Conservation (phyloP, 2,113 vertebrate species). For the Fulica atra region DNA sequence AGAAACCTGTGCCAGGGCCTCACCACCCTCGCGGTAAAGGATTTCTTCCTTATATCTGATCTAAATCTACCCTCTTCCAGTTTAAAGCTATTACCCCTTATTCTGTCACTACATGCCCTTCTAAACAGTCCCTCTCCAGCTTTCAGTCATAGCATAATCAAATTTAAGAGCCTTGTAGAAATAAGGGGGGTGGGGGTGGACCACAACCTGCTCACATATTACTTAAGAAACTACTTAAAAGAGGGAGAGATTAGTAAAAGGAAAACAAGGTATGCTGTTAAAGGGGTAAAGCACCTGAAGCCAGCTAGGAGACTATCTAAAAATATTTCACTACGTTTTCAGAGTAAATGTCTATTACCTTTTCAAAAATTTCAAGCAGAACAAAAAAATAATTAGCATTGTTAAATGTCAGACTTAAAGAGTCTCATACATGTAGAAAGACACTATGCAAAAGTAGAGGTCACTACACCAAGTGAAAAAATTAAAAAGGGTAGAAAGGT, state of each 20-base stretch:
- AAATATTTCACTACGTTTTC: not conserved
- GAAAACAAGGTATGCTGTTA: not conserved
- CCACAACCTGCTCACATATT: not conserved
- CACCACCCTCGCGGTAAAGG: too few species aligned
- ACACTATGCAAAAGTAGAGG: not conserved
- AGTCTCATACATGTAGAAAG: not conserved
- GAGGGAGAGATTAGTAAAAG: not conserved
- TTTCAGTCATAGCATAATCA: not conserved
- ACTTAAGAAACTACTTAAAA: not conserved
- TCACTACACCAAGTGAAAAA: not conserved
- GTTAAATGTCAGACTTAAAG: not conserved
- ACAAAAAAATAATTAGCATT: not conserved
- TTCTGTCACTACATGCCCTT: too few species aligned
- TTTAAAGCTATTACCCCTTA: too few species aligned
- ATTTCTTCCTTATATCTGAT: too few species aligned
- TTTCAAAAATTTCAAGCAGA: not conserved
- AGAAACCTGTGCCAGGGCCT: too few species aligned
- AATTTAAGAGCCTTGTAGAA: not conserved
- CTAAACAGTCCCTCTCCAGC: too few species aligned
- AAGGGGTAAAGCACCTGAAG: not conserved
- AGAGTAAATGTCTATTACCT: not conserved
- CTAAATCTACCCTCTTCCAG: too few species aligned
- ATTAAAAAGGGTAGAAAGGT: not conserved
- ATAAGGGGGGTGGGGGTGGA: fast-evolving
- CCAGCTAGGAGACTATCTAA: not conserved